Conservation (phyloP, 2,113 vertebrate species). For the Odontophorus gujanensis region DNA sequence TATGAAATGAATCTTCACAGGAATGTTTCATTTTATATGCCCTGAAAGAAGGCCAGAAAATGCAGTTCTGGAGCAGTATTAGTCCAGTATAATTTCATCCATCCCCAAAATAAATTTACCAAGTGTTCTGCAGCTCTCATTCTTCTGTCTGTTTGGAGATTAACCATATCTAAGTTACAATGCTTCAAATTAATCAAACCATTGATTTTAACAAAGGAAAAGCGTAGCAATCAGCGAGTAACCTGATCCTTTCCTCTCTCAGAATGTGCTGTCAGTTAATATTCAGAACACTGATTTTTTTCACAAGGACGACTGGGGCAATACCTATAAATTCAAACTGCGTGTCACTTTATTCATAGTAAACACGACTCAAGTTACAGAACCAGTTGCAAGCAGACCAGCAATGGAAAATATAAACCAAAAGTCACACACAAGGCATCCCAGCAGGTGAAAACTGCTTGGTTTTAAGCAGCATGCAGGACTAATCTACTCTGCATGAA, state of each 20-base stretch:
- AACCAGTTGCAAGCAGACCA: not conserved
- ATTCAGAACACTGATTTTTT: not conserved
- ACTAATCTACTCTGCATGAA: not conserved
- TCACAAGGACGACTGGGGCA: not conserved
- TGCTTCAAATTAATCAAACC: not conserved
- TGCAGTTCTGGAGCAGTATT: not conserved
- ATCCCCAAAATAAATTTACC: not conserved
- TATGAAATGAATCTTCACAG: not conserved
- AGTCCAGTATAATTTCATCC: not conserved
- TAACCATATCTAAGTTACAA: not conserved
- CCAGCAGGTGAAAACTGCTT: not conserved
- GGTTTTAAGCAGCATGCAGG: not conserved
- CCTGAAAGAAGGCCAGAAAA: not conserved
- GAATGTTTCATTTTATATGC: not conserved
- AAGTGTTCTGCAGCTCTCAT: not conserved
- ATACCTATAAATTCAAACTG: constrained; percentile 4
- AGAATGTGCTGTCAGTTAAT: not conserved
- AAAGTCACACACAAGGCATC: not conserved
- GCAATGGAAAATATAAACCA: not conserved
- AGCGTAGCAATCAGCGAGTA: not conserved
- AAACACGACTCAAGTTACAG: not conserved
- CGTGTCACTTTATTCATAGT: not conserved
- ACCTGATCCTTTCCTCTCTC: not conserved
- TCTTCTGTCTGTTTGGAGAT: not conserved
- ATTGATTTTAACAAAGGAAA: not conserved